Evolutionary conservation across 2,888 invertebrate species (phyloP), one percentile per base, ranked within the genome.

Genomic region (Griposia aprilina): DNA sequence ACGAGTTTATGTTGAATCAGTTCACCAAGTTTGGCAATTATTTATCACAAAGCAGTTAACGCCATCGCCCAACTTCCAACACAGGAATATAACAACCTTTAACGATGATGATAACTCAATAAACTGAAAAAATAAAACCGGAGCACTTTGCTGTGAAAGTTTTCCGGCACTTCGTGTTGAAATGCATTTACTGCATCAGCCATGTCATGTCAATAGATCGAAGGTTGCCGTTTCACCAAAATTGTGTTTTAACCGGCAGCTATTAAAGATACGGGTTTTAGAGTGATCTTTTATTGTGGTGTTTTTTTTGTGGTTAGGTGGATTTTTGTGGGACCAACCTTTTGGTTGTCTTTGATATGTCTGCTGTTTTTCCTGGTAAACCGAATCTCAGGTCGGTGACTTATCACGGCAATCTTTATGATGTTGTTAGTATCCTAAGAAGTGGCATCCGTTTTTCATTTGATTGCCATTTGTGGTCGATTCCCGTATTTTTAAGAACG

Each of bases 121-220:
- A 69, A 45, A 78, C 2, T 30, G 41, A 73, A 70, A 80, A 80
- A 84, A 84, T 57, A 59, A 69, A 60, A 23, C 6, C 13, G 2
- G 2, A 84, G 67, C 82, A 83, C 86, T 81, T 77, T 63, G 20
- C 17, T 45, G 60, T 55, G 60, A 55, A 73, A 55, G 81, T 41
- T 81, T 73, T 67, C 67, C 65, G 8, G 68, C 67, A 66, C 48
- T 76, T 71, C 76, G 76, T 78, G 79, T 81, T 78, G 73, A 85
- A 88, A 86, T 86, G 74, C 80, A 88, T 84, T 87, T 86, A 83
- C 82, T 82, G 81, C 82, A 83, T 84, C 75, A 76, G 71, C 62
- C 63, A 50, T 60, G 76, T 76, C 75, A 77, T 71, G 83, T 85
- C 88, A 84, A 89, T 86, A 87, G 78, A 74, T 67, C 60, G 63